phyloP scores from a whole-genome alignment of 30 jellyfish, hydroid and myxozoan species.

The Aurelia aurita complex sp. Pacific region DNA sequence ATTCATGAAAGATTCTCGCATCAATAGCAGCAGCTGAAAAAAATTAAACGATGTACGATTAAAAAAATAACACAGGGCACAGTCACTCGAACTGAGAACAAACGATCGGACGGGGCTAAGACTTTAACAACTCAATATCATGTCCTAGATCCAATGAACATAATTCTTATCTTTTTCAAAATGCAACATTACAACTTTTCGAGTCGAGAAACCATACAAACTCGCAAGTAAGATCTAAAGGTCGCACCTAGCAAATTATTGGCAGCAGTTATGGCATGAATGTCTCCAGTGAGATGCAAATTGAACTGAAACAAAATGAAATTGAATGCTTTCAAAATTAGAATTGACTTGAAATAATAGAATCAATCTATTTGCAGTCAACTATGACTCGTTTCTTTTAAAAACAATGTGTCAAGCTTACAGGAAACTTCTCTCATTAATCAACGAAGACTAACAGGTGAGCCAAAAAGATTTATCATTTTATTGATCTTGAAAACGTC shows the following conservation, averaged over 20 bases:
- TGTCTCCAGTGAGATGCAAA: constrained; percentile 93
- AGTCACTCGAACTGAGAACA: no score
- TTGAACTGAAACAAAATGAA: constrained; percentile 55
- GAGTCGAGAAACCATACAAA: not conserved
- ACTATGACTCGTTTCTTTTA: no score
- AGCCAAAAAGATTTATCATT: no score
- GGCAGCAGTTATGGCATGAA: constrained; percentile 97
- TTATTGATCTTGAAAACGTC: no score
- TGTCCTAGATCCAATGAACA: not conserved
- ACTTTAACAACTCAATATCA: no score
- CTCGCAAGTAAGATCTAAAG: not conserved
- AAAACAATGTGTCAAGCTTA: no score
- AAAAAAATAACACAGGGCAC: not conserved
- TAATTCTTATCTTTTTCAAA: not conserved
- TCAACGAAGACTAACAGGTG: no score
- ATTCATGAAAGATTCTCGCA: constrained; percentile 90
- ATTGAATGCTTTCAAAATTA: no score
- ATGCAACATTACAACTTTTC: not conserved
- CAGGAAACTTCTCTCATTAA: no score
- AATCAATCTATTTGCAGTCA: no score
- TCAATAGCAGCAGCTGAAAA: constrained; percentile 95
- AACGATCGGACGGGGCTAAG: no score
- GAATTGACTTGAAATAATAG: no score
- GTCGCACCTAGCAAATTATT: constrained; percentile 81
- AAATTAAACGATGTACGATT: not conserved